Base-by-base conservation (phyloP, 2,797 vertebrate genomes). In the Diplodus sargus region DNA sequence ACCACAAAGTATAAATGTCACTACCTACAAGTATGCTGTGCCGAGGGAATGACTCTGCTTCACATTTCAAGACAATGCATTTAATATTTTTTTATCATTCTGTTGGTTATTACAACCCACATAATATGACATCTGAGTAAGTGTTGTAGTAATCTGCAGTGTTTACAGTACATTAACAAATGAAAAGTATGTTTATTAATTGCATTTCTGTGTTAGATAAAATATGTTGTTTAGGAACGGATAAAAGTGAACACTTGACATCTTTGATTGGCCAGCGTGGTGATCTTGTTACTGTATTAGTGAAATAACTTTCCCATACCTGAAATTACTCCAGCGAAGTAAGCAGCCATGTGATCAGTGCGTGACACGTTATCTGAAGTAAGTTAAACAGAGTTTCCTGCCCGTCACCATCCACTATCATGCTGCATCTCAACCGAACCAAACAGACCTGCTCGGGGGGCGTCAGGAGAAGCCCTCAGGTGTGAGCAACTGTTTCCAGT, bases 1-100 rank as follows among this genome's bases (percentile, higher is more conserved):
- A 16, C 42, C 65, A 67, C 11, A 34, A 22, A 23, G 22, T 69
- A 60, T 28, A 63, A n/a, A 63, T 48, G 42, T 34, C 61, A 62
- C 61, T n/a, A 4, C 30, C 25, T 69, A 49, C 15, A 52, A 47
- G 58, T 42, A 56, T 13, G 5, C n/a, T 67, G 42, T 22, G 28
- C 23, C 4, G n/a, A 28, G 30, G 16, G 10, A n/a, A 49, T 20
- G 30, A 57, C 30, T 54, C 42, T 16, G 16, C 45, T 39, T 53
- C 28, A 51, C 49, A 42, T 47, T 60, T 30, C 34, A 17, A 60
- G 23, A 53, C 28, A 49, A 20, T 42, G 66, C 12, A 51, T 9
- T 22, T n/a, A 14, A 65, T 53, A 42, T 45, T 22, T 59, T 4
- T 25, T 25, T n/a, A 45, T n/a, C 4, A 17, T 49, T 8, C 48